Evolutionary conservation across 2,888 invertebrate species (phyloP), one percentile per base, ranked within the genome.

Genomic region (Dasypogon diadema): DNA sequence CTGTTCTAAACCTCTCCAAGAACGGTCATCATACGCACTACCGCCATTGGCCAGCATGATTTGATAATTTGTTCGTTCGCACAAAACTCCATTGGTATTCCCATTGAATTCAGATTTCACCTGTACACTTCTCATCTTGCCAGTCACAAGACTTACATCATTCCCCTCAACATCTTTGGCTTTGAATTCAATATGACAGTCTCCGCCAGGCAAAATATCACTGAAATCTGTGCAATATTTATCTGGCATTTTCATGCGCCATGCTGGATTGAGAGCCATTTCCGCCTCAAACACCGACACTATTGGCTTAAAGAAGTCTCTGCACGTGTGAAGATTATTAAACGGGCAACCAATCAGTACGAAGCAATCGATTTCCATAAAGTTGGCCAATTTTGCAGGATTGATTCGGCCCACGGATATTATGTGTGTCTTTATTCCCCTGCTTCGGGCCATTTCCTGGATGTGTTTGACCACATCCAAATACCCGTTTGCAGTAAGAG

Each of bases 391-490:
- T 85, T 99, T 99, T 0, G 96, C 93, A 10, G 95, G 93, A 87
- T 96, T 98, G 2, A 97, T 93, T 84, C 97, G 97, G 3, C 98
- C 99, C 73, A 99, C 95, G 22, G 94, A 95, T 74, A 99, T 91
- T 56, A 96, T 92, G 83, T 98, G 98, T 79, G 92, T 92, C 83
- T 95, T 97, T 83, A 97, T 97, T 0, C 92, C 92, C 75, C 92
- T 91, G 1, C 88, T 85, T 81, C 90, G 91, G 46, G 96, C 91
- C 70, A 96, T 87, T 70, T 88, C 85, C 83, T 94, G 92, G 80
- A 97, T 86, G 75, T 92, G 89, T n/a, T 88, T 88, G 8, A 97
- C 91, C 6, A 93, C 90, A 75, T 91, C 89, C 48, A 93, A 87
- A 80, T 93, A 95, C 80, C 94, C 92, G 73, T 92, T 89, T 8